These are phyloP conservation scores for Psittacula derbiana DNA, from an alignment of 2,797 vertebrate genomes.

Conservation along the genomic window DNA sequence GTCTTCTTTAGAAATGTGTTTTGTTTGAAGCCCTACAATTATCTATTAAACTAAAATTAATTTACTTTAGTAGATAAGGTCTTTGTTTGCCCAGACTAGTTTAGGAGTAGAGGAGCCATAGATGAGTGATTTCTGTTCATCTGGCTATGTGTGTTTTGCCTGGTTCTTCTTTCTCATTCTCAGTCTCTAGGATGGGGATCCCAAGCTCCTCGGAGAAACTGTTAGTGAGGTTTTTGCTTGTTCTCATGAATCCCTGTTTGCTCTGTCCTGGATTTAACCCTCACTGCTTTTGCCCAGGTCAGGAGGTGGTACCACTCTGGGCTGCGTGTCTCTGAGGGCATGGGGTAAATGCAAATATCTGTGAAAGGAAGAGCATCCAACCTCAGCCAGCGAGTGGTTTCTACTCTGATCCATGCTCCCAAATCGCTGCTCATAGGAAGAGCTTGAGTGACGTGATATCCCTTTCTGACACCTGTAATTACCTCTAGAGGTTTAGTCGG, in stretches of 20 bases:
- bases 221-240: neutral
- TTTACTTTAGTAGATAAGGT: neutral
- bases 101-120: neutral
- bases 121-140: neutral
- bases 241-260: neutral
- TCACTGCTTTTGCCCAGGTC: neutral
- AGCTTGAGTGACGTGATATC: neutral
- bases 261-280: neutral
- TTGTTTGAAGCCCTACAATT: neutral
- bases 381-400: neutral
- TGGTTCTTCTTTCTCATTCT: neutral
- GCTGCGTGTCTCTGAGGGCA: neutral
- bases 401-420: neutral
- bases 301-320: neutral
- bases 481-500: neutral
- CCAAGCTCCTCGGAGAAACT: neutral
- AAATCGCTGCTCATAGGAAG: neutral
- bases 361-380: neutral
- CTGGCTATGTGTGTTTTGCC: neutral
- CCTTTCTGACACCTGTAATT: neutral
- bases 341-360: neutral
- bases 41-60: neutral
- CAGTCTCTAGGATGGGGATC: neutral
- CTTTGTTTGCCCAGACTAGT: neutral
- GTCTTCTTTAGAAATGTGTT: neutral